Conservation (phyloP, 2,113 vertebrate genomes). For the Eudyptes chrysolophus region DNA sequence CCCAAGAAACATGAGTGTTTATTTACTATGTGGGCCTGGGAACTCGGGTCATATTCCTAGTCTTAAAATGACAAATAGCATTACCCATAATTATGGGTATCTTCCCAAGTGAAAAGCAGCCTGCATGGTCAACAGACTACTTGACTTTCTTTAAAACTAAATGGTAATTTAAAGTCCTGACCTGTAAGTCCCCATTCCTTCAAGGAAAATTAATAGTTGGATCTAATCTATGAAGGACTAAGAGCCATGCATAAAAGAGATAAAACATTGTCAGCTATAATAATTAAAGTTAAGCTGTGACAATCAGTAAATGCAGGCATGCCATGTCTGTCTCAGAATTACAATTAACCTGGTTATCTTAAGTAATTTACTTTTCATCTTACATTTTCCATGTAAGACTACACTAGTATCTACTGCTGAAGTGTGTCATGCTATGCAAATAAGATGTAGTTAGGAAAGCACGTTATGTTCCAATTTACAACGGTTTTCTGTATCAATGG, state of each 20-base stretch:
- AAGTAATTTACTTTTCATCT: not conserved
- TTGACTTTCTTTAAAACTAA: not conserved
- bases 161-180: not conserved
- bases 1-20: not conserved
- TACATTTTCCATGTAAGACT: not conserved
- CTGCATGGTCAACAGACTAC: not conserved
- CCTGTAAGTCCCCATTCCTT: not conserved
- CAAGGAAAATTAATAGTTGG: not conserved
- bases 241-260: not conserved
- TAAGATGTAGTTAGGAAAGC: not conserved
- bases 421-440: not conserved
- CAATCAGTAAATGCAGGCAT: not conserved
- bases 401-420: not conserved
- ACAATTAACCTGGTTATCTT: not conserved
- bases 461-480: not conserved
- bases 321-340: not conserved
- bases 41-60: not conserved
- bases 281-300: not conserved
- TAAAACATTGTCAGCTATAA: not conserved
- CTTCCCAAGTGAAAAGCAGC: not conserved
- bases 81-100: not conserved
- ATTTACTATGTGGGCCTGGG: not conserved
- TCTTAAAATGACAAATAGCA: conserved; percentile 15
- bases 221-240: not conserved
- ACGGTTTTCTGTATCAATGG: not conserved